Evolutionary conservation across 2,797 vertebrate genomes (phyloP).

Genomic region (Takifugu ocellatus): DNA sequence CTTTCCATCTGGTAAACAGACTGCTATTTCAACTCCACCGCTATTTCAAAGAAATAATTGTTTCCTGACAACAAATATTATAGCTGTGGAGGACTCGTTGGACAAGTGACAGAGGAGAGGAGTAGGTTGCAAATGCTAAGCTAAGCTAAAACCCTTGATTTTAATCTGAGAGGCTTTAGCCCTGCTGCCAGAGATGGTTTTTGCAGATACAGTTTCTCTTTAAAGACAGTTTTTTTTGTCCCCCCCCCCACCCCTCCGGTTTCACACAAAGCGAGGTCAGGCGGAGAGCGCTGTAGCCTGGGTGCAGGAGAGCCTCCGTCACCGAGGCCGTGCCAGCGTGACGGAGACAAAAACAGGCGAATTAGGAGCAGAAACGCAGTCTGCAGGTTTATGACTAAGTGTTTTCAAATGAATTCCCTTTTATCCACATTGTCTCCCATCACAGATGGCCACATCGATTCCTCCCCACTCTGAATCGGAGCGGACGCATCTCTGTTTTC

Average conservation of each 20-base stretch:
- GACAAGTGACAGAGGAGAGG: constrained; percentile 15
- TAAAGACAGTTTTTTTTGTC: constrained; percentile 27
- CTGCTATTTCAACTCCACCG: constrained; percentile 60
- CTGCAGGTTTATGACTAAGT: constrained; percentile 67
- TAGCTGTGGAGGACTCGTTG: constrained; percentile 29
- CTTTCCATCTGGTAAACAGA: constrained; percentile 73
- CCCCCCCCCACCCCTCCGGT: constrained; percentile 31
- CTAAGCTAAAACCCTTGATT: constrained; percentile 20
- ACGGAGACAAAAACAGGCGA: constrained; percentile 35
- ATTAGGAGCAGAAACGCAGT: constrained; percentile 55
- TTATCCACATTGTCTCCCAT: constrained; percentile 59
- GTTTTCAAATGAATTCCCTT: constrained; percentile 67
- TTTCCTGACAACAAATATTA: constrained; percentile 40
- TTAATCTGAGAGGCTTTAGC: constrained; percentile 34
- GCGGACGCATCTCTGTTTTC: constrained; percentile 43
- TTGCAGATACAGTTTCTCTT: constrained; percentile 30
- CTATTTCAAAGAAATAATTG: constrained; percentile 55
- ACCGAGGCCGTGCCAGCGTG: constrained; percentile 36
- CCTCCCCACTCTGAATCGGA: constrained; percentile 44
- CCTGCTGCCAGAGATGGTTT: constrained; percentile 12
- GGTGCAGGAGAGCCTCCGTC: constrained; percentile 50
- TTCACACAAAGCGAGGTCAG: constrained; percentile 49
- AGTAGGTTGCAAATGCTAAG: constrained; percentile 22
- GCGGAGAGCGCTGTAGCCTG: constrained; percentile 47
- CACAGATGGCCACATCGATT: constrained; percentile 66